Evolutionary conservation across 2,797 vertebrate genomes (phyloP).

Genomic region (Danio kyathit): DNA sequence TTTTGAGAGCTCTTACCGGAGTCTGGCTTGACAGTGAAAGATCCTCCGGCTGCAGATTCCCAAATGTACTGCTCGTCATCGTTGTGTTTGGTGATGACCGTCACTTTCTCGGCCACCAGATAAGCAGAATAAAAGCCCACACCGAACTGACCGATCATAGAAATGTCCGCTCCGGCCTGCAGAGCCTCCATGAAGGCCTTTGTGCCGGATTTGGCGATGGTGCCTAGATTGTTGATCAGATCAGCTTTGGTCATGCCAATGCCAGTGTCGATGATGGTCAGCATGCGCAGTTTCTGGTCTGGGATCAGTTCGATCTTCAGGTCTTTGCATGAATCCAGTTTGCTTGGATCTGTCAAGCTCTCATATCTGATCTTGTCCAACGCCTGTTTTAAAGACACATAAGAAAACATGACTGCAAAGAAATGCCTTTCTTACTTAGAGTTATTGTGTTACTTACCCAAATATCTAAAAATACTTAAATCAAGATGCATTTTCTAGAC

Average conservation of each 20-base stretch:
- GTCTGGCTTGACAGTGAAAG: slow-evolving; percentile 69
- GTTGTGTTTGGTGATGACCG: slow-evolving; percentile 81
- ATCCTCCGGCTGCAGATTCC: slow-evolving; percentile 83
- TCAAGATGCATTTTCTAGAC: no score
- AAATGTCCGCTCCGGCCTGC: slow-evolving; percentile 82
- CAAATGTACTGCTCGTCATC: slow-evolving; percentile 82
- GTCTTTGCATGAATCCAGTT: slow-evolving; percentile 88
- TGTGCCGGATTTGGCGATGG: slow-evolving; percentile 81
- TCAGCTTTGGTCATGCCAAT: slow-evolving; percentile 84
- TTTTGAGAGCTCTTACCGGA: no score
- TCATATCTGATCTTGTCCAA: slow-evolving; percentile 92
- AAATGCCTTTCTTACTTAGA: no score
- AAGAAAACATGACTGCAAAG: no score
- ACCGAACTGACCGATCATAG: slow-evolving; percentile 81
- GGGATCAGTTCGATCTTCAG: slow-evolving; percentile 90
- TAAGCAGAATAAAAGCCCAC: slow-evolving; percentile 85
- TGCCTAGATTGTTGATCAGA: slow-evolving; percentile 83
- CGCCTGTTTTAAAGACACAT: slow-evolving; percentile 73
- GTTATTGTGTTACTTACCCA: no score
- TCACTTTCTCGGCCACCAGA: slow-evolving; percentile 80
- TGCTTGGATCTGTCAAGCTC: slow-evolving; percentile 88
- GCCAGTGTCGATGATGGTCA: slow-evolving; percentile 79
- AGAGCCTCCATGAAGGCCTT: slow-evolving; percentile 81
- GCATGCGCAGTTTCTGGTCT: slow-evolving; percentile 86
- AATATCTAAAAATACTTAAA: no score